Base-by-base conservation (phyloP, 2,113 vertebrate genomes). In the Gasterosteus nipponicus region DNA sequence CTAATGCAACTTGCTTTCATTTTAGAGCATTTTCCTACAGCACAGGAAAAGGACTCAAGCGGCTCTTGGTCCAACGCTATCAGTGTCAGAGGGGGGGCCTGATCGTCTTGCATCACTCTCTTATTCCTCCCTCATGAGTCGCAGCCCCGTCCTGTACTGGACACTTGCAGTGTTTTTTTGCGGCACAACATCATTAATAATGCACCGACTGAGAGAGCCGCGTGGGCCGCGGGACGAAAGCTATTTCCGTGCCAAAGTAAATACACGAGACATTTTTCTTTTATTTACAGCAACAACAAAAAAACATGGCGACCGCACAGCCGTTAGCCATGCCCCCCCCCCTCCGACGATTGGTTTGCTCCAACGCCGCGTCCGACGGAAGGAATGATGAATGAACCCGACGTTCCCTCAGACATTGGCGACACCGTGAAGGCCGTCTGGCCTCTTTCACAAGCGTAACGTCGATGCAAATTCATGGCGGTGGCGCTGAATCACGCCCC, bases 121-220 rank as follows among this genome's bases (percentile, higher is more conserved):
- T 38, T 38, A 38, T 73, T 70, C 22, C 54, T 56, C 18, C 51
- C 35, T 51, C 59, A 59, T 73, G 35, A 63, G 54, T 61, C 53
- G 42, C 16, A 33, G 51, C 63, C 22, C 54, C 47, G 54, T 81
- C 64, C 62, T 51, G 26, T 15, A 33, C 57, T 61, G 86, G 81
- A 86, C 84, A 74, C 69, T 85, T 47, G 39, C 82, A 75, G 77
- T 22, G 71, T 87, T 33, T 33, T 83, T 79, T 76, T 71, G 49
- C 78, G 77, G 85, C 77, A 75, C 74, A 82, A 73, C 84, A 74
- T 76, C 75, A 91, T 93, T 80, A 92, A 90, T 91, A 89, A 93
- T 89, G 85, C 85, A 91, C 69, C 22, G 65, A 41, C 54, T 44
- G 35, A 51, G 70, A 62, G 67, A 74, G 57, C 66, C 82, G 79